phyloP scores from a whole-genome alignment of 2,888 invertebrate genomes.

The Oscheius sp. region DNA sequence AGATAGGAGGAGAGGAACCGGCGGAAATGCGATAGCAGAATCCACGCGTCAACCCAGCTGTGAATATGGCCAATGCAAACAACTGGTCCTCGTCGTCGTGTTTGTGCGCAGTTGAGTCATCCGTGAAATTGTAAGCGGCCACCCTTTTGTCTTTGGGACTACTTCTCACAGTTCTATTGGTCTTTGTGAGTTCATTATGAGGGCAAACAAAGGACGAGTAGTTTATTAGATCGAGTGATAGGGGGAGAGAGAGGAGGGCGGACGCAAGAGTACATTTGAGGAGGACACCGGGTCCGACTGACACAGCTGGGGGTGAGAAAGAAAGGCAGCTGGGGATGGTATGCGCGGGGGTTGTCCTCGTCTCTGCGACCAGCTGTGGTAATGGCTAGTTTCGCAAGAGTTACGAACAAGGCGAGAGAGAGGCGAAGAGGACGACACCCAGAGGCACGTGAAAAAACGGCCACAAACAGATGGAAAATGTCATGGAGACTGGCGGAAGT shows the following conservation, averaged over 20 bases:
- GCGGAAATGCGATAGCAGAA: conserved; percentile 5
- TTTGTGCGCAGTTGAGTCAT: background rate
- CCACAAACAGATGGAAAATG: conserved; percentile 12
- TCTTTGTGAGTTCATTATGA: too few relatives aligned
- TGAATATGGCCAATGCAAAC: conserved; percentile 29
- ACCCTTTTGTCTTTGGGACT: background rate
- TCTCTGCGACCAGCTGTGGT: too few relatives aligned
- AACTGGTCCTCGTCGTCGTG: conserved; percentile 3
- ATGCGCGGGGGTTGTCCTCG: too few relatives aligned
- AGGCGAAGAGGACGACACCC: background rate
- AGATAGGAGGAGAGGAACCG: background rate
- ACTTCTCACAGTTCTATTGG: background rate
- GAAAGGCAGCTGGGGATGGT: too few relatives aligned
- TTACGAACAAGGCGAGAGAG: background rate
- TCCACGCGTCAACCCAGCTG: conserved; percentile 14
- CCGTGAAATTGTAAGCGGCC: too few relatives aligned
- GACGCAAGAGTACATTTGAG: background rate
- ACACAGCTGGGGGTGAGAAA: background rate
- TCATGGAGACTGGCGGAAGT: conserved; percentile 1
- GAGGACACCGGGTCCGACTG: background rate
- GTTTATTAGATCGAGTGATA: background rate
- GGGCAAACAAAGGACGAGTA: background rate
- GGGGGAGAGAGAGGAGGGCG: background rate
- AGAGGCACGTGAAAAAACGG: conserved; percentile 14
- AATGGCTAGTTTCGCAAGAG: too few relatives aligned